phyloP scores from a whole-genome alignment of 2,888 invertebrate genomes.

The Synanthedon myopaeformis region DNA sequence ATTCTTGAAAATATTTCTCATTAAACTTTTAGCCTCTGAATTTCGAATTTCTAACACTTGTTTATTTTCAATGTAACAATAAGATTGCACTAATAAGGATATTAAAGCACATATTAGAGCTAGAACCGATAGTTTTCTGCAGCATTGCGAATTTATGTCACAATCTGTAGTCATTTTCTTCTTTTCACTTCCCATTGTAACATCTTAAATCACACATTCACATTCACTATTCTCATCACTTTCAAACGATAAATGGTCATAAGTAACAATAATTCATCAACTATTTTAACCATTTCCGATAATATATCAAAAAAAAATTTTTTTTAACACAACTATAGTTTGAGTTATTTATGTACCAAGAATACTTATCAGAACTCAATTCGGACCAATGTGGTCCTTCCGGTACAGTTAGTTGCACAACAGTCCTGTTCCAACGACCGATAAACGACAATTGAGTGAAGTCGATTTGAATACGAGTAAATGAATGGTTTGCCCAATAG shows the following conservation, averaged over 20 bases:
- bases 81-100: conserved; percentile 47
- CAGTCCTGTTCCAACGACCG: conserved; percentile 35
- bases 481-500: conserved; percentile 49
- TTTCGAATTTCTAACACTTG: conserved; percentile 18
- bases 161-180: conserved; percentile 16
- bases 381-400: conserved; percentile 51
- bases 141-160: conserved; percentile 22
- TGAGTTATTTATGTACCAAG: too few relatives aligned
- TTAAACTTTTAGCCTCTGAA: conserved; percentile 20
- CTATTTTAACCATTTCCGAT: too few relatives aligned
- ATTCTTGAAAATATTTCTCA: conserved; percentile 34
- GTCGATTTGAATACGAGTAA: conserved; percentile 37
- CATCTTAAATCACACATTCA: conserved; percentile 8
- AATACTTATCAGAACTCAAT: conserved; percentile 19
- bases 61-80: conserved; percentile 30
- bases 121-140: conserved; percentile 40
- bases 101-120: conserved; percentile 45
- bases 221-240: too few relatives aligned
- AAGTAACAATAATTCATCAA: too few relatives aligned
- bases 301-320: too few relatives aligned
- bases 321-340: too few relatives aligned
- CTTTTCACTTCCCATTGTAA: conserved; percentile 7
- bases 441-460: conserved; percentile 38
- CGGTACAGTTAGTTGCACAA: conserved; percentile 54
- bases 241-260: too few relatives aligned